Evolutionary conservation across 2,888 invertebrate species (phyloP).

Genomic region (Terebella lapidaria): DNA sequence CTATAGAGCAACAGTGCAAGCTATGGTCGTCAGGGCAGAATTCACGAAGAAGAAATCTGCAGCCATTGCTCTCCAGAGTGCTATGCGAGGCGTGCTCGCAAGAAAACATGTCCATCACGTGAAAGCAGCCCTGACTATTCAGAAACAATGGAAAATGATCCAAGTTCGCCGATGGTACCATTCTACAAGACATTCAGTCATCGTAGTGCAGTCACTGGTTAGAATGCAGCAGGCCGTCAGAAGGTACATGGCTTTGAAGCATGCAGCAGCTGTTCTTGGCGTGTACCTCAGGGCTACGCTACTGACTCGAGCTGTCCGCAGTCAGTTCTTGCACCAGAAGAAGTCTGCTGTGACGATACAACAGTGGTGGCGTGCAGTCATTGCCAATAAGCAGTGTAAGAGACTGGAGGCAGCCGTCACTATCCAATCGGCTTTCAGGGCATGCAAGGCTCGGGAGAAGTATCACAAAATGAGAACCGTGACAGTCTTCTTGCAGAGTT

Average conservation of each 20-base stretch:
- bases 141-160: no score
- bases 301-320: neutral
- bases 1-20: neutral
- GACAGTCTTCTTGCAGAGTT: neutral
- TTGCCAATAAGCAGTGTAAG: no score
- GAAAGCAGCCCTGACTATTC: no score
- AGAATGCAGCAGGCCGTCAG: no score
- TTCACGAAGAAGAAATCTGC: neutral
- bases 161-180: no score
- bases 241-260: neutral
- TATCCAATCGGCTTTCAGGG: constrained; percentile 15
- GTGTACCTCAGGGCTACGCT: constrained; percentile 21
- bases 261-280: constrained; percentile 28
- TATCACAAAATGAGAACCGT: neutral
- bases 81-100: neutral
- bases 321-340: neutral
- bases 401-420: no score
- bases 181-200: no score
- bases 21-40: neutral
- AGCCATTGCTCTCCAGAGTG: neutral
- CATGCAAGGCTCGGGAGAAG: neutral
- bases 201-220: no score
- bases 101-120: no score
- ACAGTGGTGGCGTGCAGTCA: neutral
- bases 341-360: neutral